Conservation (phyloP, 1,140 invertebrate genomes). For the Halesus radiatus region DNA sequence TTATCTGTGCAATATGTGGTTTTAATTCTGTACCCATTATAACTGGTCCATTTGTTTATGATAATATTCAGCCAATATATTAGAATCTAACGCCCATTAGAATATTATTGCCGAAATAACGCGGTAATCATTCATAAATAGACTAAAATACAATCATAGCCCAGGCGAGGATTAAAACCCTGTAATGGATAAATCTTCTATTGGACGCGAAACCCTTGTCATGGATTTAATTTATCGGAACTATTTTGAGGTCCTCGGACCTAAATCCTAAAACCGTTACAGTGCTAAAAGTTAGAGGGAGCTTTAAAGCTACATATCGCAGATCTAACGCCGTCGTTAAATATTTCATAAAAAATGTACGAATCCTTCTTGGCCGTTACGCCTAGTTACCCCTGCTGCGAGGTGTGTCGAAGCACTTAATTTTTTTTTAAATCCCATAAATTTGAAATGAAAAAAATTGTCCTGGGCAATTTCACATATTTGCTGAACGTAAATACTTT, state of each 20-base stretch:
- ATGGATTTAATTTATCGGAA: slow-evolving; percentile 42
- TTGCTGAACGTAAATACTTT: no score
- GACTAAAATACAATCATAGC: slow-evolving; percentile 8
- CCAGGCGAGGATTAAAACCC: slow-evolving; percentile 1
- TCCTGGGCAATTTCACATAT: no score
- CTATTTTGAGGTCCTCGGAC: slow-evolving; percentile 46
- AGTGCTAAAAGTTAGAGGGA: slow-evolving; percentile 16
- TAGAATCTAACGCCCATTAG: background rate
- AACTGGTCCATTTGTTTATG: background rate
- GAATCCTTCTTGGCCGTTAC: background rate
- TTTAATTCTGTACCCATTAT: background rate
- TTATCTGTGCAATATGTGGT: background rate
- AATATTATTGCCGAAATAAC: background rate
- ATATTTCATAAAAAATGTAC: slow-evolving; percentile 9
- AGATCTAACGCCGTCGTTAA: background rate
- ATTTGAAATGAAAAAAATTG: no score
- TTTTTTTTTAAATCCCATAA: no score
- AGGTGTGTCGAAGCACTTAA: no score
- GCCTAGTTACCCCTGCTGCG: background rate
- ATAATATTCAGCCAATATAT: no score
- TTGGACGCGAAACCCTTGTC: slow-evolving; percentile 38
- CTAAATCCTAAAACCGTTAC: slow-evolving; percentile 48
- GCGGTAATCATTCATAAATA: slow-evolving; percentile 11
- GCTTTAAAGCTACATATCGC: background rate
- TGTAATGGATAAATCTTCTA: slow-evolving; percentile 34